Percentiles rank a stretch among this genome's conserved stretches.
phyloP scores from a whole-genome alignment of 2,113 vertebrate species.

The Scomber scombrus region DNA sequence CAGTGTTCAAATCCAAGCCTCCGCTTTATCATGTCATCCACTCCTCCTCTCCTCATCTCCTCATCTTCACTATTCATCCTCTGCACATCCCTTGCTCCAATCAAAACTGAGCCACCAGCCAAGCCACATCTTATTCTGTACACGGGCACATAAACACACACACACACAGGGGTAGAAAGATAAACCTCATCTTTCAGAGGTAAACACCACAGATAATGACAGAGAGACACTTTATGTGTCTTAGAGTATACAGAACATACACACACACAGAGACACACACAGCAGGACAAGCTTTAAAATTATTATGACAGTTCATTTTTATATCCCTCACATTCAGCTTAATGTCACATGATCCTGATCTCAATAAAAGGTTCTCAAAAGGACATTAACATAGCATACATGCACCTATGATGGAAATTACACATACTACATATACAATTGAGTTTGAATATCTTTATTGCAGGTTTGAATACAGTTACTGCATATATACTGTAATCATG shows the following conservation, averaged over 20 bases:
- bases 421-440: no score
- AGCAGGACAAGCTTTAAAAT: background rate
- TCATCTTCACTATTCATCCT: constrained; percentile 21
- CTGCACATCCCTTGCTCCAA: constrained; percentile 16
- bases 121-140: constrained; percentile 24
- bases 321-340: constrained; percentile 5
- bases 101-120: constrained; percentile 27
- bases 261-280: background rate
- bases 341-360: constrained; percentile 17
- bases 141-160: constrained; percentile 1
- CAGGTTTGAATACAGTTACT: no score
- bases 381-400: background rate
- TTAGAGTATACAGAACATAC: background rate
- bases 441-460: no score
- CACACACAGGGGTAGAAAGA: constrained; percentile 2
- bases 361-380: constrained; percentile 22
- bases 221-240: background rate
- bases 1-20: constrained; percentile 18
- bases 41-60: constrained; percentile 14
- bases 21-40: constrained; percentile 43
- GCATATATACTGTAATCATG: no score
- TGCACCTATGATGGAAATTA: no score
- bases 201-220: constrained; percentile 30
- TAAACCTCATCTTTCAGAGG: constrained; percentile 13
- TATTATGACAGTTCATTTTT: constrained; percentile 20